Percentiles rank a stretch among this genome's conserved stretches.
Conservation (phyloP, 2,797 vertebrate species). For the Cheracebus regulus region DNA sequence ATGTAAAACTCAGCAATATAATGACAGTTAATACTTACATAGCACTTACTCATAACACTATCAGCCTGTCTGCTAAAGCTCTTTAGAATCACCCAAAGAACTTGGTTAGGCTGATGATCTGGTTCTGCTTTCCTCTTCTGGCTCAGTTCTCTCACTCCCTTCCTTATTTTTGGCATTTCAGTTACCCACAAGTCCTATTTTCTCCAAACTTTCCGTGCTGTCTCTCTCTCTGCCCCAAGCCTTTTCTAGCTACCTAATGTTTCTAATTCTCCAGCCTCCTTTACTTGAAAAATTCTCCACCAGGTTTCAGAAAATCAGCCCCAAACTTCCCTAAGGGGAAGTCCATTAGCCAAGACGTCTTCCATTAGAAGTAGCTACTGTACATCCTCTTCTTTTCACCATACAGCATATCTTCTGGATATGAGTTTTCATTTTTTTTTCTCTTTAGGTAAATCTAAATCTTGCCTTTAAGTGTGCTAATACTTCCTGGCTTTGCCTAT, state of each 20-base stretch:
- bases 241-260: neutral
- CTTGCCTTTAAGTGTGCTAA: neutral
- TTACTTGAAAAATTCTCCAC: neutral
- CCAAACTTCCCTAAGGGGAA: neutral
- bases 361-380: neutral
- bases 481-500: neutral
- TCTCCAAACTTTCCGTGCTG: neutral
- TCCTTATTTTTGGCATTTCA: neutral
- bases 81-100: neutral
- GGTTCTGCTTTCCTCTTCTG: neutral
- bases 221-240: neutral
- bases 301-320: neutral
- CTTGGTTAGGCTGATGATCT: neutral
- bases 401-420: neutral
- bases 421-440: neutral
- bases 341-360: neutral
- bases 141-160: neutral
- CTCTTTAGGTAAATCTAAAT: neutral
- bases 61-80: neutral
- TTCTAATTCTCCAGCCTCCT: neutral
- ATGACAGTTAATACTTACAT: neutral
- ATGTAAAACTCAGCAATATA: neutral
- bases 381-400: neutral
- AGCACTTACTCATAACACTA: neutral
- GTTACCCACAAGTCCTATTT: neutral